Conservation (phyloP, 2,113 vertebrate species). For the Ageneiosus marmoratus region DNA sequence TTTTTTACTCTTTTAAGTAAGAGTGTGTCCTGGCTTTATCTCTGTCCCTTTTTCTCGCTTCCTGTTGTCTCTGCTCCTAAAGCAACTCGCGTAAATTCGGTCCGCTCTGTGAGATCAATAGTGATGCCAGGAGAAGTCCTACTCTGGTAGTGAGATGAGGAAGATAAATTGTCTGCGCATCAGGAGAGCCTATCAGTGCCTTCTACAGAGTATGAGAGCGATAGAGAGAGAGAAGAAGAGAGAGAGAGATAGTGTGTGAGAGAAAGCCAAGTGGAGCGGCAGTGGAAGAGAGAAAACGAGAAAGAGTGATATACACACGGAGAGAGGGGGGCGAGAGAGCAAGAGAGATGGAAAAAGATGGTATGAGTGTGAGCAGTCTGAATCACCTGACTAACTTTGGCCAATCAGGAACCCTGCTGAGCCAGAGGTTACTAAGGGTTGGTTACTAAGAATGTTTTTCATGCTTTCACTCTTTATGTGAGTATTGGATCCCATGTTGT, state of each 20-base stretch:
- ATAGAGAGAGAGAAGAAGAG: constrained; percentile 65
- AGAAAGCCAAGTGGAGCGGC: constrained; percentile 32
- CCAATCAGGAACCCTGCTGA: constrained; percentile 71
- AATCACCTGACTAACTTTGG: constrained; percentile 76
- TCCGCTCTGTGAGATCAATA: constrained; percentile 86
- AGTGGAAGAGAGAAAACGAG: constrained; percentile 43
- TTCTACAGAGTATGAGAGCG: constrained; percentile 71
- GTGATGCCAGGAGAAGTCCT: constrained; percentile 82
- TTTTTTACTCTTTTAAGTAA: constrained; percentile 13
- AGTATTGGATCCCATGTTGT: constrained; percentile 18
- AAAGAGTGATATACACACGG: constrained; percentile 49
- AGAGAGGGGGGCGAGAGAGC: constrained; percentile 25
- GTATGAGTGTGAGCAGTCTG: constrained; percentile 61
- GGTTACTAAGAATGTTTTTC: constrained; percentile 50
- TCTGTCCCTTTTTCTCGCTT: constrained; percentile 50
- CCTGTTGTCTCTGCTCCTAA: constrained; percentile 81
- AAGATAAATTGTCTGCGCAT: constrained; percentile 89
- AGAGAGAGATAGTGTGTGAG: constrained; percentile 33
- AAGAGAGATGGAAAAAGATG: constrained; percentile 50
- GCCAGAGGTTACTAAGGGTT: constrained; percentile 71
- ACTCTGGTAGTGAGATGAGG: constrained; percentile 89
- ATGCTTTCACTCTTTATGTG: constrained; percentile 12
- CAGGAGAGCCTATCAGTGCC: constrained; percentile 90
- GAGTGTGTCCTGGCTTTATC: constrained; percentile 42
- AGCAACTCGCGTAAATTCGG: constrained; percentile 79